Percentiles rank a stretch among this genome's conserved stretches.
Conservation (phyloP, 2,888 invertebrate genomes). For the Troides aeacus region DNA sequence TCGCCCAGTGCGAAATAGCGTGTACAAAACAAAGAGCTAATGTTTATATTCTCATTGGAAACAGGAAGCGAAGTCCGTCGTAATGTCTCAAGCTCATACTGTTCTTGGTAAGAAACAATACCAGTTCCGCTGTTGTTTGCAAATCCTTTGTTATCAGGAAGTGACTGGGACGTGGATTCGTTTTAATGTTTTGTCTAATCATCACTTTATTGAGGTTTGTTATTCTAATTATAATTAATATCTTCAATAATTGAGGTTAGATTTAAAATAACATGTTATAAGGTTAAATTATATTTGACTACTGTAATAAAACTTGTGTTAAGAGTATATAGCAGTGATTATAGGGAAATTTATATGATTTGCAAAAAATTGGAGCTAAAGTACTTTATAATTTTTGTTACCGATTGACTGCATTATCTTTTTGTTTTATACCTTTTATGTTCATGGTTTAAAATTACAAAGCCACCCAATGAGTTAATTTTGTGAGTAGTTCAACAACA, state of each 20-base stretch:
- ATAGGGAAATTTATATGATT: too few species aligned
- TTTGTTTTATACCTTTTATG: neutral
- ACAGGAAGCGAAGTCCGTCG: constrained; percentile 74
- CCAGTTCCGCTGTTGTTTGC: constrained; percentile 76
- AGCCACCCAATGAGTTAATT: neutral
- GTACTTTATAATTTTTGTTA: neutral
- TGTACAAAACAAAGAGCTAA: constrained; percentile 38
- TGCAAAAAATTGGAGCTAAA: neutral
- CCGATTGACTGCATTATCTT: neutral
- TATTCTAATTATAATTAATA: too few species aligned
- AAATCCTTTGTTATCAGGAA: constrained; percentile 73
- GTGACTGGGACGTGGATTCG: constrained; percentile 54
- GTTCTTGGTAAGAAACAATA: constrained; percentile 75
- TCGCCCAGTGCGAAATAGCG: constrained; percentile 29
- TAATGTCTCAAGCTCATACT: constrained; percentile 66
- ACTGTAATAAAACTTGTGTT: too few species aligned
- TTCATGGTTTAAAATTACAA: neutral
- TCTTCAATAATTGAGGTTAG: too few species aligned
- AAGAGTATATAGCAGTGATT: too few species aligned
- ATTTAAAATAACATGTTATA: too few species aligned
- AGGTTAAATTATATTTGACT: too few species aligned
- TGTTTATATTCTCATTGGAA: constrained; percentile 75
- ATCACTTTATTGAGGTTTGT: constrained; percentile 17
- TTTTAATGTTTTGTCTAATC: constrained; percentile 36
- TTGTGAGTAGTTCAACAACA: neutral